These are phyloP conservation scores for Halcyon badia DNA, from an alignment of 2,797 vertebrate species.

Conservation along the genomic window DNA sequence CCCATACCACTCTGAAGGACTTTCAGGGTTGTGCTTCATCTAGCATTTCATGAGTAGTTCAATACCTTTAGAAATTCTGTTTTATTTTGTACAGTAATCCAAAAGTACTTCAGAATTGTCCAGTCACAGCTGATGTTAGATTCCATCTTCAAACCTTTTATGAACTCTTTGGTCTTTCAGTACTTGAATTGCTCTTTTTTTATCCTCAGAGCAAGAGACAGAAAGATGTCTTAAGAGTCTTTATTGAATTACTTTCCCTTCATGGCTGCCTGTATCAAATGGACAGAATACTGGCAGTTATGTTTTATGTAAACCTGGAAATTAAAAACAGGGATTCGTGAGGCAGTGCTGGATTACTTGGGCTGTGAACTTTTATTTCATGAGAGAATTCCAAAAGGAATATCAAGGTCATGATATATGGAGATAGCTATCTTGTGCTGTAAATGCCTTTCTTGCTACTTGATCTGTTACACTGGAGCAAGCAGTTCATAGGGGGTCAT, in stretches of 20 bases:
- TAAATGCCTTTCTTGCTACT: slow-evolving; percentile 9
- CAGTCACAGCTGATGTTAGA: not conserved
- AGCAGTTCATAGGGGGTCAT: not conserved
- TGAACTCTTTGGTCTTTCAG: not conserved
- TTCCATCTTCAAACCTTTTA: not conserved
- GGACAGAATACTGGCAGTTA: not conserved
- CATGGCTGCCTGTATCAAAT: not conserved
- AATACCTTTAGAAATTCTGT: not conserved
- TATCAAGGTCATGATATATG: not conserved
- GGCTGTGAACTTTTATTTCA: not conserved
- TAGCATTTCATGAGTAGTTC: not conserved
- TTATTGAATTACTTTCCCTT: not conserved
- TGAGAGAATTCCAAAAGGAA: not conserved
- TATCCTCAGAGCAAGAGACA: not conserved
- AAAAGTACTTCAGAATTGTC: not conserved
- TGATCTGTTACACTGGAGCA: not conserved
- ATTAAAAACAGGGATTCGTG: not conserved
- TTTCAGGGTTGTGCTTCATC: not conserved
- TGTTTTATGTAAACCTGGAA: not conserved
- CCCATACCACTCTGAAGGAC: not conserved
- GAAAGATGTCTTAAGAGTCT: not conserved
- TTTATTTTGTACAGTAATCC: not conserved
- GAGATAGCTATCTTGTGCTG: not conserved
- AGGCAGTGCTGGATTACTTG: not conserved
- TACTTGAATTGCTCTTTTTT: not conserved